Evolutionary conservation across 2,797 vertebrate species (phyloP).

Genomic region (Sebastes minor): DNA sequence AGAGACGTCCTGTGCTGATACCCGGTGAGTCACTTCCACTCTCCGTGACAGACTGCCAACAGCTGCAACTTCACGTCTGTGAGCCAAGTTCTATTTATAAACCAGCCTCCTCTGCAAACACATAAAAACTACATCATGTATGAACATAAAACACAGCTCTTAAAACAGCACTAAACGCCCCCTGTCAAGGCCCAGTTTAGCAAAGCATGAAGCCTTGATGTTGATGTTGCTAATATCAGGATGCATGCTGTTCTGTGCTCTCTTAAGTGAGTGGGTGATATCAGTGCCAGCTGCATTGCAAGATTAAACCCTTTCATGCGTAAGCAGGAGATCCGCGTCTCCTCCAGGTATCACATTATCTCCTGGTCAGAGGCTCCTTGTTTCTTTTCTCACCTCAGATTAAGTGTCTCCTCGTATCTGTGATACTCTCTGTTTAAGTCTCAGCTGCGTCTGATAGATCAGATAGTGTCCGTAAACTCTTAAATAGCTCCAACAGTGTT

Average conservation of each 20-base stretch:
- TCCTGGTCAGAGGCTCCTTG: slow-evolving; percentile 22
- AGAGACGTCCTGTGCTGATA: slow-evolving; percentile 39
- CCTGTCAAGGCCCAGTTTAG: not conserved
- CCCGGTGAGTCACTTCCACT: slow-evolving; percentile 60
- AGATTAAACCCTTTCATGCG: slow-evolving; percentile 54
- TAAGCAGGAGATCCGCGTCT: slow-evolving; percentile 43
- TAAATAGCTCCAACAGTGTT: not conserved
- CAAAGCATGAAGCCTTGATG: not conserved
- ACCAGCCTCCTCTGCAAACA: slow-evolving; percentile 15
- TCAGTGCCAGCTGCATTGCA: slow-evolving; percentile 34
- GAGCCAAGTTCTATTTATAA: slow-evolving; percentile 72
- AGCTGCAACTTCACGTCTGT: slow-evolving; percentile 60
- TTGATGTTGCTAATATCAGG: not conserved
- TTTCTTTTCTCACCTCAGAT: slow-evolving; percentile 34
- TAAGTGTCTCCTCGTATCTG: slow-evolving; percentile 30
- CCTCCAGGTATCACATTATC: slow-evolving; percentile 60
- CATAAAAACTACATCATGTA: not conserved
- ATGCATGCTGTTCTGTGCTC: not conserved
- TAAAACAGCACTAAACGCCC: not conserved
- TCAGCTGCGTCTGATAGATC: not conserved
- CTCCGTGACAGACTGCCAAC: slow-evolving; percentile 57
- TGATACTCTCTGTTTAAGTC: not conserved
- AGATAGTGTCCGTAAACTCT: not conserved
- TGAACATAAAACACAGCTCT: slow-evolving; percentile 3
- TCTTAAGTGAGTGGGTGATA: not conserved